Conservation (phyloP, 2,113 vertebrate species). For the Setophaga coronata region DNA sequence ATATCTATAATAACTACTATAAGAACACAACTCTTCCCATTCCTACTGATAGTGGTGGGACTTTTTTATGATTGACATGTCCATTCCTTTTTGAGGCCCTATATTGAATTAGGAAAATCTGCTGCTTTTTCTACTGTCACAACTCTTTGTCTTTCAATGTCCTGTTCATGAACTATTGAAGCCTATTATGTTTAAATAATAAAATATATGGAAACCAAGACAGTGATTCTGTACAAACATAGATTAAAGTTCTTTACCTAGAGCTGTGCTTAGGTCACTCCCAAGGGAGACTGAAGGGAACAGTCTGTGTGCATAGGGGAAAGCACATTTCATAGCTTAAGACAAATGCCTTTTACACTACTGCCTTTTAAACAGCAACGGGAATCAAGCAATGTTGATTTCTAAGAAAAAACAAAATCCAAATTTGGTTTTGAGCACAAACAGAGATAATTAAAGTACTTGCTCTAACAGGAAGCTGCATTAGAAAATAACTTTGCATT, state of each 20-base stretch:
- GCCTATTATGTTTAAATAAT: neutral
- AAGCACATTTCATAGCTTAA: neutral
- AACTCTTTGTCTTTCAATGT: neutral
- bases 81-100: neutral
- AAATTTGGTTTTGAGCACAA: constrained; percentile 25
- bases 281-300: neutral
- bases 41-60: neutral
- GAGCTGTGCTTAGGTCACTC: neutral
- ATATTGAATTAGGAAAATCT: neutral
- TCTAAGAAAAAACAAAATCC: constrained; percentile 1
- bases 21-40: neutral
- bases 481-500: constrained; percentile 52
- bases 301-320: neutral
- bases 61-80: neutral
- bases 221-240: constrained; percentile 11
- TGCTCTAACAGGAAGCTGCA: constrained; percentile 25
- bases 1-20: neutral
- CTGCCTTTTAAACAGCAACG: neutral
- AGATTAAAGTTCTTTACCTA: constrained; percentile 20
- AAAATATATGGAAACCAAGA: neutral
- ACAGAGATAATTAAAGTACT: constrained; percentile 57
- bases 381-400: constrained; percentile 26
- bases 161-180: neutral
- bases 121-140: neutral
- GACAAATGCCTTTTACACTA: neutral